Base-by-base conservation (phyloP, 2,113 vertebrate genomes). In the Perca fluviatilis region DNA sequence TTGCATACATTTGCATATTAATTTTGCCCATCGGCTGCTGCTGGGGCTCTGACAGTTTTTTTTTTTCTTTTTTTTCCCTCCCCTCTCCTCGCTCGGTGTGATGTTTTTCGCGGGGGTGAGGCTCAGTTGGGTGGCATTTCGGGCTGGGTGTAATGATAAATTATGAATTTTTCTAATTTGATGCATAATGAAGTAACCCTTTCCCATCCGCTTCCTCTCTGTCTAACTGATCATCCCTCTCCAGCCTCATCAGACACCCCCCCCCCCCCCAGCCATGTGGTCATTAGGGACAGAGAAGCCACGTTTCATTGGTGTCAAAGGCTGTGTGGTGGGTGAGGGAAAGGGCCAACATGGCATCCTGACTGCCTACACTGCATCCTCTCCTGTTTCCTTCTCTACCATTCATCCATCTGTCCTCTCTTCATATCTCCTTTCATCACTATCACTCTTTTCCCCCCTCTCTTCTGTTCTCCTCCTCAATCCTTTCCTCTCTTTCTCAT, bases 1-100 rank as follows among this genome's bases (percentile, higher is more conserved):
- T 98, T 96, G 98, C 97, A 99, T 99, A 98, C 94, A 99, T 99
- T 99, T 99, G 97, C 98, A 99, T 99, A 97, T 99, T 99, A 99
- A 99, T 99, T 99, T 98, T 97, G 97, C 97, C 98, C 96, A 95
- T 97, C 96, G 97, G 98, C 98, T 97, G 97, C 96, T 96, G 97
- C 96, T 96, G 93, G 75, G 96, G 95, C 97, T 97, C 96, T 98
- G 97, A 97, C 97, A 97, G 97, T 96, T 96, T 96, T 96, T 96
- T 54, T 77, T 61, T 27, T 0, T 6, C n/a, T 36, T 70, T 75
- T 72, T 66, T 64, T 75, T 61, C 33, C 78, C 62, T 69, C 61
- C 51, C 72, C 80, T 73, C 74, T 79, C 79, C 83, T 61, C 36
- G 4, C 86, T 82, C 57, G 50, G 94, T 95, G 95, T 96, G 97